Conservation (phyloP, 2,797 vertebrate species). For the Molossus alvarezi region DNA sequence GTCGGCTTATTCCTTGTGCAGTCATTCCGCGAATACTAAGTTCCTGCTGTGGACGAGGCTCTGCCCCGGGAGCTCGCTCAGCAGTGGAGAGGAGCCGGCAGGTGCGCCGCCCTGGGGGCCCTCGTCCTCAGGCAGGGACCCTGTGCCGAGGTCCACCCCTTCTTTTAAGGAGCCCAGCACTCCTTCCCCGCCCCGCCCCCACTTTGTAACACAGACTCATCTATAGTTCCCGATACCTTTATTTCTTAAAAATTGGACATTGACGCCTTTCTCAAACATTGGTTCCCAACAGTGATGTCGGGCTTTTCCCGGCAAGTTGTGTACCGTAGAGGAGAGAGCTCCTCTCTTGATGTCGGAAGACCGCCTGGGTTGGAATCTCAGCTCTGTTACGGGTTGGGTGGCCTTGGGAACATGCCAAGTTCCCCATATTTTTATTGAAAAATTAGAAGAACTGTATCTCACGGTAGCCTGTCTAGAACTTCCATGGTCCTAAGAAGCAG, state of each 20-base stretch:
- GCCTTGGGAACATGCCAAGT: not conserved
- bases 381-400: not conserved
- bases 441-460: not conserved
- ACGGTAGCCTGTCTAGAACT: not conserved
- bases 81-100: not conserved
- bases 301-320: not conserved
- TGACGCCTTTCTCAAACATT: not conserved
- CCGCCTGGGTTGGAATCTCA: not conserved
- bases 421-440: constrained; percentile 12
- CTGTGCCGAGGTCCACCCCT: not conserved
- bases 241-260: constrained; percentile 5
- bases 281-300: not conserved
- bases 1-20: not conserved
- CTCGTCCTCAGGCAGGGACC: not conserved
- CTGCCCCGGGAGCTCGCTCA: fast-evolving
- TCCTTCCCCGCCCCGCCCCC: not conserved
- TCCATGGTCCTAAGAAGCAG: not conserved
- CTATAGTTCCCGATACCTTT: not conserved
- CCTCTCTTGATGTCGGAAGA: not conserved
- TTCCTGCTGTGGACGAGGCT: not conserved
- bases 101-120: not conserved
- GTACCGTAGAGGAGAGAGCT: not conserved
- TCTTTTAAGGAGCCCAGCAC: not conserved
- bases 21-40: not conserved
- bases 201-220: not conserved